phyloP scores from a whole-genome alignment of 2,797 vertebrate species.

The Thripadectes ignobilis region DNA sequence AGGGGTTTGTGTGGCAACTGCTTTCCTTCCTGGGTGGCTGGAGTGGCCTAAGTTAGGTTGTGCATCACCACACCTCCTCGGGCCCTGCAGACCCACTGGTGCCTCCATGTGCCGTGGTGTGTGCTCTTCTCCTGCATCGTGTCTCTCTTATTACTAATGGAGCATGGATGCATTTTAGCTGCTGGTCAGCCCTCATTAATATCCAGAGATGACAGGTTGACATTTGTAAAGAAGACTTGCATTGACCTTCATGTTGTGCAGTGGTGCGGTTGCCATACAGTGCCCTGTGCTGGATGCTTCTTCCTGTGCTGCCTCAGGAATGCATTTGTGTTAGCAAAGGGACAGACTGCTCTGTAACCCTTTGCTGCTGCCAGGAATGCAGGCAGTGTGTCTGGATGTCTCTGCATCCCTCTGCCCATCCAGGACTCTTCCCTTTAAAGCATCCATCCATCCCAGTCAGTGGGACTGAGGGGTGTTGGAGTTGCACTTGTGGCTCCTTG shows the following conservation, averaged over 20 bases:
- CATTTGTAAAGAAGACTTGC: conserved; percentile 67
- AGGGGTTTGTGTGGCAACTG: background rate
- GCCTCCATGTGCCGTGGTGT: background rate
- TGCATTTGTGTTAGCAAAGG: background rate
- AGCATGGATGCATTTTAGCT: conserved; percentile 70
- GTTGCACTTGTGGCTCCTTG: background rate
- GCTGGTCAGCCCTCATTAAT: conserved; percentile 73
- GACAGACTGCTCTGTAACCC: background rate
- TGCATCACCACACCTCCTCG: conserved; percentile 37
- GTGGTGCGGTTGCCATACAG: conserved; percentile 26
- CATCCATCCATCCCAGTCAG: too few species aligned
- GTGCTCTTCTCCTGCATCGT: conserved; percentile 15
- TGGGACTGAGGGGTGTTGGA: fast-evolving
- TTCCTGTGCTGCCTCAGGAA: conserved; percentile 17
- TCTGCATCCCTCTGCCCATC: background rate
- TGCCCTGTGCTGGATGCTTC: conserved; percentile 44
- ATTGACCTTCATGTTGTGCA: conserved; percentile 68
- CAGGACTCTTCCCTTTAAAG: background rate
- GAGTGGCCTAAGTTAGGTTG: background rate
- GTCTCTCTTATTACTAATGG: conserved; percentile 66
- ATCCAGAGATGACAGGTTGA: conserved; percentile 70
- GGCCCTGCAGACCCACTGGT: conserved; percentile 36
- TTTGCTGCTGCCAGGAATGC: background rate
- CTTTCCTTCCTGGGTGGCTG: background rate
- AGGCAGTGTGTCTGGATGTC: background rate